Evolutionary conservation across 1,140 invertebrate species (phyloP).

Genomic region (Drosophila kurseongensis): DNA sequence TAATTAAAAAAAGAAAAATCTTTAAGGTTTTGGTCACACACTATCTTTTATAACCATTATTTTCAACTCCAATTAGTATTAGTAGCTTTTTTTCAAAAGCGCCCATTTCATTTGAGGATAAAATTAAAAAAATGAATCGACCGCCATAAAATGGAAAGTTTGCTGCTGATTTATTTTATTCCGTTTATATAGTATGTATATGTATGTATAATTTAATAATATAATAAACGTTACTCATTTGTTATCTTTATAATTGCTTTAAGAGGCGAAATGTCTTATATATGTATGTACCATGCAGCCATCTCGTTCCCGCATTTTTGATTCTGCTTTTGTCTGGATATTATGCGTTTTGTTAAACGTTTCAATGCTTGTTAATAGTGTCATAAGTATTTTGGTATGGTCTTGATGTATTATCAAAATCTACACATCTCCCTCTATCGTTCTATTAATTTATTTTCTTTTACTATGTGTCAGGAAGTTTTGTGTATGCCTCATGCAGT

Average conservation of each 20-base stretch:
- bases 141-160: conserved; percentile 44
- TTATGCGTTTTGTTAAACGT: conserved; percentile 34
- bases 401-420: conserved; percentile 52
- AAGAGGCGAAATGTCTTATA: conserved; percentile 82
- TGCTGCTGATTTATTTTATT: conserved; percentile 66
- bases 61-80: too few relatives aligned
- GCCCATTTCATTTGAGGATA: background rate
- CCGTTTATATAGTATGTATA: conserved; percentile 72
- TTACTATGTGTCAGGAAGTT: conserved; percentile 12
- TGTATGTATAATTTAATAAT: conserved; percentile 75
- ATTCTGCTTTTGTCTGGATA: conserved; percentile 38
- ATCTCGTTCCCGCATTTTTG: conserved; percentile 31
- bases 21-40: too few relatives aligned
- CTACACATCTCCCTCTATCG: conserved; percentile 18
- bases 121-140: background rate
- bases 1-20: too few relatives aligned
- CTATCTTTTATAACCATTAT: too few relatives aligned
- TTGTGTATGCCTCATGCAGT: conserved; percentile 11
- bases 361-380: conserved; percentile 36
- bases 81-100: too few relatives aligned
- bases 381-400: conserved; percentile 31
- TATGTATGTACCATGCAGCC: conserved; percentile 53
- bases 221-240: conserved; percentile 68
- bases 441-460: conserved; percentile 30
- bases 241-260: conserved; percentile 84